Evolutionary conservation across 2,797 vertebrate genomes (phyloP), one percentile per base, ranked within the genome.

Genomic region (Pseudocheirus occidentalis): DNA sequence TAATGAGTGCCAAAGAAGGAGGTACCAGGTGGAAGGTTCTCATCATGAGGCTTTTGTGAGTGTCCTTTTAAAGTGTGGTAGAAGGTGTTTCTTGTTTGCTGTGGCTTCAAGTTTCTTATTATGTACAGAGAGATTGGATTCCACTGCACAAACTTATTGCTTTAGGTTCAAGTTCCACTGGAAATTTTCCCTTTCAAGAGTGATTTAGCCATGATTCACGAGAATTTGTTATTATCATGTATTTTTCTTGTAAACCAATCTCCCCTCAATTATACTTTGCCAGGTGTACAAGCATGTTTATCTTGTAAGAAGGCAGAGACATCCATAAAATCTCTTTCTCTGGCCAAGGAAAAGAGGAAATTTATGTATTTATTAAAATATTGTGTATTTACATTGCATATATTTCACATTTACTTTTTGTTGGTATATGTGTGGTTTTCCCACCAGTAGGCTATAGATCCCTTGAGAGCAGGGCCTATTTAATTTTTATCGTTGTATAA

Each of bases 151-250:
- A 97, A 96, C 53, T 95, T 97, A 98, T 96, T 97, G 98, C 96
- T 96, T 98, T 97, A 95, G 97, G 97, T 98, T 98, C 98, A 98
- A 97, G 96, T 98, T 98, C 97, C 97, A 96, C 97, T 98, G 98
- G 97, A 98, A 98, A 96, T 92, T 97, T 98, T 98, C 98, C 97
- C 96, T 95, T 97, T 95, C 97, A 98, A 98, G 98, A 97, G 91
- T 95, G 96, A 98, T 97, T 97, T 96, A 94, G 97, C 52, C 94
- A 95, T 90, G 94, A 95, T 96, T 98, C 95, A 96, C 34, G 97
- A 98, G 98, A 95, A 94, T 94, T 97, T 96, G 92, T 96, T 0
- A 3, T 97, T 97, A 91, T 94, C 92, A 93, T 96, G 94, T 92
- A 93, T 94, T 91, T 98, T 97, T 96, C 18, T 93, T 91, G 97